Conservation (phyloP, 2,888 invertebrate species). For the Agonum fuliginosum region DNA sequence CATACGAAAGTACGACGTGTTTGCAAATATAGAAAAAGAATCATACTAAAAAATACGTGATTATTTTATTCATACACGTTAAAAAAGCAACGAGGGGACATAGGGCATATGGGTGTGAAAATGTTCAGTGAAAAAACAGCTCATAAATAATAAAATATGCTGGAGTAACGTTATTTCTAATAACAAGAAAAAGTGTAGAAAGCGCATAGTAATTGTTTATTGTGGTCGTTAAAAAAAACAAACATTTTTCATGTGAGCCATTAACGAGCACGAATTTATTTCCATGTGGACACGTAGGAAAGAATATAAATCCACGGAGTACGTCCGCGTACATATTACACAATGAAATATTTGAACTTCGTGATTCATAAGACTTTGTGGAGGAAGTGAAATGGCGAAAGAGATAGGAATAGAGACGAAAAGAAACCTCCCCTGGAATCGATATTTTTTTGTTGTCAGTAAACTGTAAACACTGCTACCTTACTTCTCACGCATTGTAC, state of each 20-base stretch:
- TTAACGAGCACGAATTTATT: slow-evolving; percentile 44
- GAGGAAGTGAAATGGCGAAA: slow-evolving; percentile 32
- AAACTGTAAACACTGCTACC: slow-evolving; percentile 33
- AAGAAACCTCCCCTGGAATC: slow-evolving; percentile 10
- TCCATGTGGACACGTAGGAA: slow-evolving; percentile 47
- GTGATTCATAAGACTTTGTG: slow-evolving; percentile 38
- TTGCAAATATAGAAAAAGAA: neutral
- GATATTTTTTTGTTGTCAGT: slow-evolving; percentile 24
- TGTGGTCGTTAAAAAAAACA: slow-evolving; percentile 1
- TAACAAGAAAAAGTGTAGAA: neutral
- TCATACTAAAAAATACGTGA: slow-evolving; percentile 28
- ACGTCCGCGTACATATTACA: slow-evolving; percentile 40
- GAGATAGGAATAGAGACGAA: slow-evolving; percentile 21
- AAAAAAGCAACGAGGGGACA: too few relatives aligned
- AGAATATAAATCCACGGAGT: slow-evolving; percentile 43
- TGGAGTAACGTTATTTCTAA: neutral
- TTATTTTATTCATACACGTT: slow-evolving; percentile 5
- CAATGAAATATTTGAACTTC: slow-evolving; percentile 47
- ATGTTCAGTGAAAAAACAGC: too few relatives aligned
- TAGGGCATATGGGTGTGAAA: too few relatives aligned
- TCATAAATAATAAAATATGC: neutral
- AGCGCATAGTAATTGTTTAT: neutral
- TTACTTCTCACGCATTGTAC: slow-evolving; percentile 14
- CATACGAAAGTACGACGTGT: slow-evolving; percentile 26
- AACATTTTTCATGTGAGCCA: slow-evolving; percentile 18